These are phyloP conservation scores for Cryptosula pallasiana DNA, from an alignment of 2,888 invertebrate genomes.

Conservation along the genomic window DNA sequence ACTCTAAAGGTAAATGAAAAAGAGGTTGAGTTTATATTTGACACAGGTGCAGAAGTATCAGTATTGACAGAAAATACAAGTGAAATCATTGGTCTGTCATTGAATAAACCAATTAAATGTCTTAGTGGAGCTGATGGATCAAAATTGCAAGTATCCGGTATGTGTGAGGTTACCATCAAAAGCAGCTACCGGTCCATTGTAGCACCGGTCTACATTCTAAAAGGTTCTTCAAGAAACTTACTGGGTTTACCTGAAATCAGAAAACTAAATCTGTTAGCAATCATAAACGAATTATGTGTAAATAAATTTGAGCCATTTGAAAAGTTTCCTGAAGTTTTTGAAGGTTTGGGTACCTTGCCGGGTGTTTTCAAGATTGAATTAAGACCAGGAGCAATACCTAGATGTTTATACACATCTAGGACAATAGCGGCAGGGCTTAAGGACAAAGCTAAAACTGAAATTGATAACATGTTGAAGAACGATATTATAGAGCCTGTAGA, in stretches of 20 bases:
- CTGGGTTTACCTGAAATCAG: not conserved
- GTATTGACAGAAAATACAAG: not conserved
- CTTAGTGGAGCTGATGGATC: not conserved
- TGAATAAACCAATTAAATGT: not conserved
- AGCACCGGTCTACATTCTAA: too few species aligned
- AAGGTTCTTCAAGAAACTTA: not conserved
- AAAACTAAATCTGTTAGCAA: not conserved
- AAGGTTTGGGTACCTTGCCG: not conserved
- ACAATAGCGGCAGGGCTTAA: not conserved
- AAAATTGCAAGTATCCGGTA: not conserved
- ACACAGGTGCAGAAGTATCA: not conserved
- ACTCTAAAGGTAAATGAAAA: not conserved
- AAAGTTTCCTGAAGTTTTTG: not conserved
- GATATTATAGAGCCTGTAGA: not conserved
- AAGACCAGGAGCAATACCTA: not conserved
- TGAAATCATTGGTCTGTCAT: not conserved
- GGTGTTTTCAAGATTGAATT: not conserved
- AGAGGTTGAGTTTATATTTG: not conserved
- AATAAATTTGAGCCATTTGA: not conserved
- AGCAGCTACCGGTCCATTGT: not conserved
- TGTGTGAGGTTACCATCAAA: not conserved
- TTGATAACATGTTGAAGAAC: not conserved
- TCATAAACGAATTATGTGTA: not conserved
- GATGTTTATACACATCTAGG: not conserved
- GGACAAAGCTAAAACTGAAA: not conserved